phyloP scores from a whole-genome alignment of 1,140 invertebrate genomes.

The Cylas formicarius region DNA sequence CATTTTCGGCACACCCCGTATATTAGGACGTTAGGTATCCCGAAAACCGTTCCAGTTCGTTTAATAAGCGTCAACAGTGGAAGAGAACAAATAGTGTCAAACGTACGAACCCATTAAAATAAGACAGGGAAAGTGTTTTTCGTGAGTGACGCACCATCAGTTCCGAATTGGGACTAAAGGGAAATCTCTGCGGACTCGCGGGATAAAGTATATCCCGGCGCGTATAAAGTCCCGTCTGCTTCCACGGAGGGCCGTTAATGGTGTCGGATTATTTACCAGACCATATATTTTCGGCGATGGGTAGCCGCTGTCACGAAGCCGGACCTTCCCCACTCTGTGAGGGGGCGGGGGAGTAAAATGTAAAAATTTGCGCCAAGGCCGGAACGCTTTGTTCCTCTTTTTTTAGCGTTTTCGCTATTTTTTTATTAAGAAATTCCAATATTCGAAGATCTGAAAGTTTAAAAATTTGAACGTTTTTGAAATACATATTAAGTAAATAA shows the following conservation, averaged over 20 bases:
- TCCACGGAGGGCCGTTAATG: slow-evolving; percentile 31
- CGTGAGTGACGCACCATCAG: slow-evolving; percentile 25
- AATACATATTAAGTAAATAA: too few relatives aligned
- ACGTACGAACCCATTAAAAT: too few relatives aligned
- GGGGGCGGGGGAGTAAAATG: slow-evolving; percentile 7
- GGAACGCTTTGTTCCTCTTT: not conserved
- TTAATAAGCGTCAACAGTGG: too few relatives aligned
- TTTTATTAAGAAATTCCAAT: too few relatives aligned
- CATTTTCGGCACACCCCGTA: too few relatives aligned
- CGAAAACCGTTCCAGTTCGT: too few relatives aligned
- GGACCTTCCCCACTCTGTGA: slow-evolving; percentile 9
- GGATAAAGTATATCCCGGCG: slow-evolving; percentile 9
- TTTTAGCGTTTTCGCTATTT: not conserved
- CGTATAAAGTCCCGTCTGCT: slow-evolving; percentile 23
- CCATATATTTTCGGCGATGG: slow-evolving; percentile 34
- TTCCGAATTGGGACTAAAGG: slow-evolving; percentile 20
- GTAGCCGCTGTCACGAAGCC: slow-evolving; percentile 30
- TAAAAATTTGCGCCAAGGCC: too few relatives aligned
- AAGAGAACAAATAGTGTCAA: too few relatives aligned
- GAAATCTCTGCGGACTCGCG: slow-evolving; percentile 33
- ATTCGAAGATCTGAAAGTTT: too few relatives aligned
- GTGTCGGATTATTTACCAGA: slow-evolving; percentile 38
- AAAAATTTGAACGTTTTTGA: too few relatives aligned
- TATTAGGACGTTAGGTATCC: too few relatives aligned
- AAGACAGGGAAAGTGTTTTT: slow-evolving; percentile 25